These are phyloP conservation scores for Sebastes iracundus DNA, from an alignment of 2,797 vertebrate species.

Conservation along the genomic window DNA sequence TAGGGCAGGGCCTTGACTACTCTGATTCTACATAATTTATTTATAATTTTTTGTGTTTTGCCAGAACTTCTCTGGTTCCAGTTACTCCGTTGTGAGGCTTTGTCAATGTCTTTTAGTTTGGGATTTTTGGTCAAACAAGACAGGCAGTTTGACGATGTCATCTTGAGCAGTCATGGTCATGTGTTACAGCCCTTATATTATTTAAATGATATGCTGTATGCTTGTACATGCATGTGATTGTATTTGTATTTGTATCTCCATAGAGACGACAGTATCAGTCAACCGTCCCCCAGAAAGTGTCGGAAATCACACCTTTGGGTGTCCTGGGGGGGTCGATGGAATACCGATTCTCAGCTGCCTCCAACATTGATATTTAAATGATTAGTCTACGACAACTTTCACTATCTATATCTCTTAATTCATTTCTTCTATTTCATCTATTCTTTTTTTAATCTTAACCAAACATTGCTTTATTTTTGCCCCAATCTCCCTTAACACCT, in stretches of 20 bases:
- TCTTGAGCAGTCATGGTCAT: no score
- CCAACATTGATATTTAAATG: background rate
- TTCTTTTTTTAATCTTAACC: background rate
- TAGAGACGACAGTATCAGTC: slow-evolving; percentile 86
- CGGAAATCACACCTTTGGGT: slow-evolving; percentile 83
- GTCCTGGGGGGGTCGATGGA: slow-evolving; percentile 79
- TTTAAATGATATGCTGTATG: no score
- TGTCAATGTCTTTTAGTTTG: no score
- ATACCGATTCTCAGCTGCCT: slow-evolving; percentile 57
- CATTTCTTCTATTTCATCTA: background rate
- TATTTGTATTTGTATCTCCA: slow-evolving; percentile 44
- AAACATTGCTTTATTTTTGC: background rate
- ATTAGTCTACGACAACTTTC: background rate
- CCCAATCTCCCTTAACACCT: background rate
- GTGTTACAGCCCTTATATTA: no score
- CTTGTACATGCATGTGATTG: no score
- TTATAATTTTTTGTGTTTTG: no score
- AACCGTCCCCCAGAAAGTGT: slow-evolving; percentile 86
- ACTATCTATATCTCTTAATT: background rate
- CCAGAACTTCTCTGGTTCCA: no score
- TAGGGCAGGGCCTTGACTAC: no score
- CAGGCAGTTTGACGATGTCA: no score
- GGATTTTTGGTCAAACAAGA: no score
- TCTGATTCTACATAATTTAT: no score
- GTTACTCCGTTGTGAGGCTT: no score